Base-by-base conservation (phyloP, 53 echinoderm and acorn worm species). In the Antedon mediterranea region DNA sequence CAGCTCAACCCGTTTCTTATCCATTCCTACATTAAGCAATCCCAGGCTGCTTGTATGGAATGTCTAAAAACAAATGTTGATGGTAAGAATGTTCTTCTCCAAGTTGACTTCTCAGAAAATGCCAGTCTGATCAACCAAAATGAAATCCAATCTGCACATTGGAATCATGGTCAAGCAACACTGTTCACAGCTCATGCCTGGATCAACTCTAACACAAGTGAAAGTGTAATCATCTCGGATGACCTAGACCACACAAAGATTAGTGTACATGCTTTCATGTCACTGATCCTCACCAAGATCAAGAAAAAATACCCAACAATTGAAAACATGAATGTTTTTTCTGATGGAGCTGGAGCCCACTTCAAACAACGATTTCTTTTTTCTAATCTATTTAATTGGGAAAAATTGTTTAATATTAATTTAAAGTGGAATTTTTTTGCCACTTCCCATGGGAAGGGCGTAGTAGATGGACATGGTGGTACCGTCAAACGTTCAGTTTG, bases 41-140 rank as follows among this genome's bases (percentile, higher is more conserved):
- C 31, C 43, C 75, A 79, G 74, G 43, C 74, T 31, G 31, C 74
- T 26, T 41, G 32, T 30, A 26, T 79, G 34, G 74, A 74, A 4
- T 32, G 79, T 14, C 3, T 84, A 30, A 79, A 79, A 74, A 43
- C 73, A 32, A 43, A 28, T 71, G 79, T 74, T 34, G 43, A 84
- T 73, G 79, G 79, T 31, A 74, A 42, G 31, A 73, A 43, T 31
- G 32, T 84, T 27, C 27, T 79, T 0, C 32, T 84, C 28, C 79
- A 79, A 44, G 84, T 79, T 13, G 84, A 83, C 72, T 83, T 84
- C 74, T 73, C 84, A 28, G 84, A 84, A 77, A 84, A 84, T 74
- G 79, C 79, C 20, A 30, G 42, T 28, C 43, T 84, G 2, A 74
- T 31, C 30, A 20, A 73, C 30, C 84, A 84, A 79, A 43, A 79